Evolutionary conservation across 2,113 vertebrate genomes (phyloP).

Genomic region (Arenaria interpres): DNA sequence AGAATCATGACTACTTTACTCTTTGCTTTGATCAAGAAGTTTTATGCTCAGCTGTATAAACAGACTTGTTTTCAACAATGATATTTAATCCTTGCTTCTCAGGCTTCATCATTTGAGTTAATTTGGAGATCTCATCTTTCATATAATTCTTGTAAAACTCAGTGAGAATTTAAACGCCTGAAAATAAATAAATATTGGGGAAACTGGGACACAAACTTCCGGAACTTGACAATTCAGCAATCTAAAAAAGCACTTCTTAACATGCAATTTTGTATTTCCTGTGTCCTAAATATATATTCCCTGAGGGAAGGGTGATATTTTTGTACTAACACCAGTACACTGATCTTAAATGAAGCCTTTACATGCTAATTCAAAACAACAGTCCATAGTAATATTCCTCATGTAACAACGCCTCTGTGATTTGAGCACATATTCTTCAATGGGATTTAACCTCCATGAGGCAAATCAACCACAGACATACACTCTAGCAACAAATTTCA

Average conservation of each 20-base stretch:
- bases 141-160: neutral
- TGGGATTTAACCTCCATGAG: neutral
- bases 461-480: neutral
- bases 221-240: neutral
- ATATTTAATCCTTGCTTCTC: neutral
- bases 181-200: constrained; percentile 2
- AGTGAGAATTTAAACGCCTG: neutral
- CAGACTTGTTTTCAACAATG: neutral
- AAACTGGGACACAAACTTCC: neutral
- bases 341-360: neutral
- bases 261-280: neutral
- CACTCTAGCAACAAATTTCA: neutral
- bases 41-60: neutral
- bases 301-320: neutral
- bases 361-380: neutral
- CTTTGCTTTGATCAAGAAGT: neutral
- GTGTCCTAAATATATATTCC: neutral
- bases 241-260: neutral
- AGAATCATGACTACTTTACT: neutral
- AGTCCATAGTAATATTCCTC: neutral
- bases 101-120: neutral
- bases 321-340: neutral
- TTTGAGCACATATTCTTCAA: neutral
- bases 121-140: neutral
- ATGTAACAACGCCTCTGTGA: neutral